Evolutionary conservation across 2,888 invertebrate species (phyloP).

Genomic region (Chydorus sphaericus): DNA sequence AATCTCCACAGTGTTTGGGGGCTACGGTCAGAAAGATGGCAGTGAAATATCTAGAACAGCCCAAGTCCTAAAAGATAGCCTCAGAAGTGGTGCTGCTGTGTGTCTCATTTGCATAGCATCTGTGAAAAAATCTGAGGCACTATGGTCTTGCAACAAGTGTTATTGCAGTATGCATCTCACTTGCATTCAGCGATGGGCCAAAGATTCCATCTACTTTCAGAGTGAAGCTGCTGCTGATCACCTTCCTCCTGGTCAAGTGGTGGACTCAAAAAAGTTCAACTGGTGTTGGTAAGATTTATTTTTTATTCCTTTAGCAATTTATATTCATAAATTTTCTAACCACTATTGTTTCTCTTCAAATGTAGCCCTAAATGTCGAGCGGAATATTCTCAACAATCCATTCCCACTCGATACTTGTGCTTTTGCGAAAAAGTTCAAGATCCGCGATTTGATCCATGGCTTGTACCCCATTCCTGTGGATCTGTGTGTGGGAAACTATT

Average conservation of each 20-base stretch:
- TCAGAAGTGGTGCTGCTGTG: slow-evolving; percentile 62
- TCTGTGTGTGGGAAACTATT: slow-evolving; percentile 62
- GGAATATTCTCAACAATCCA: slow-evolving; percentile 47
- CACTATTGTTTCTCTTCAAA: no score
- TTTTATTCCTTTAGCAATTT: no score
- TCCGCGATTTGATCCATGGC: slow-evolving; percentile 67
- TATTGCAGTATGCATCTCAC: slow-evolving; percentile 69
- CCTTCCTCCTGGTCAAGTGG: slow-evolving; percentile 15
- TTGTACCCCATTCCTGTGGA: slow-evolving; percentile 85
- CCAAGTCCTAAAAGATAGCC: slow-evolving; percentile 47
- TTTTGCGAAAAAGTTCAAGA: slow-evolving; percentile 65
- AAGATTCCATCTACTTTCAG: slow-evolving; percentile 62
- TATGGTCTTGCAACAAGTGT: slow-evolving; percentile 75
- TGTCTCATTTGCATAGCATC: slow-evolving; percentile 84
- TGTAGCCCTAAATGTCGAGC: slow-evolving; percentile 74
- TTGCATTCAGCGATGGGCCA: slow-evolving; percentile 84
- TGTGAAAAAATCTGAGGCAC: slow-evolving; percentile 59
- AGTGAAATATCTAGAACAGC: slow-evolving; percentile 39
- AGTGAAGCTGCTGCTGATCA: slow-evolving; percentile 41
- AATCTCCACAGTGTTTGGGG: slow-evolving; percentile 12
- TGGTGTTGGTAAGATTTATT: slow-evolving; percentile 33
- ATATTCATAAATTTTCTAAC: no score
- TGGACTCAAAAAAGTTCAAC: slow-evolving; percentile 20
- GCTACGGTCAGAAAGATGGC: slow-evolving; percentile 13
- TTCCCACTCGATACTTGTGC: slow-evolving; percentile 64